Evolutionary conservation across 2,797 vertebrate genomes (phyloP), one percentile per base, ranked within the genome.

Genomic region (Lophius americanus): DNA sequence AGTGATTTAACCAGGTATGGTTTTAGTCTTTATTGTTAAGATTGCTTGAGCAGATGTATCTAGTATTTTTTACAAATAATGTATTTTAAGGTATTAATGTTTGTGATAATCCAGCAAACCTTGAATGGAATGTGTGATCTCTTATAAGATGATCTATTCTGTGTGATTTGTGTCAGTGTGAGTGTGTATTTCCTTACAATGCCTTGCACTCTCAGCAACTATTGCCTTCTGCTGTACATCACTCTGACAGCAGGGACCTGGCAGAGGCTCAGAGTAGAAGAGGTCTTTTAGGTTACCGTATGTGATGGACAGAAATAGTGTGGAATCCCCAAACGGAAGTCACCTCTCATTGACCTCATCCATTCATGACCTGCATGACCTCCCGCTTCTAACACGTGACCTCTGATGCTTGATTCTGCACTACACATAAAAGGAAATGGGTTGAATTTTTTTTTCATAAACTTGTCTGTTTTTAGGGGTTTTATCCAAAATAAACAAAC

Each of bases 261-360:
- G 73, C 64, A 32, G 75, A 84, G 77, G 70, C 73, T 78, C 60
- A 0, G 68, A 85, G 82, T 85, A 73, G 82, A 56, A 68, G 73
- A 87, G 84, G 85, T 83, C 81, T 51, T 58, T 53, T 44, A 64
- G 80, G 79, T 75, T 70, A 60, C 73, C 75, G 73, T 14, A 41
- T 64, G 70, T 89, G 88, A 89, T 79, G 76, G 88, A 90, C 85
- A 83, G 78, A 74, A 86, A 87, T 83, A 79, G 80, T 73, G 73
- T 68, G 70, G 83, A 84, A 85, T 89, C 77, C 78, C 78, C 68
- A 70, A 82, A 85, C 82, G 88, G 89, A 91, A 89, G 65, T 87
- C 73, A 89, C 85, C 91, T 86, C 86, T 73, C 76, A 66, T 56
- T 90, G 87, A 92, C 87, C 88, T 75, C 80, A 74, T 73, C 81